These are phyloP conservation scores for Aldrovandia affinis DNA, from an alignment of 2,797 vertebrate species.

Conservation along the genomic window DNA sequence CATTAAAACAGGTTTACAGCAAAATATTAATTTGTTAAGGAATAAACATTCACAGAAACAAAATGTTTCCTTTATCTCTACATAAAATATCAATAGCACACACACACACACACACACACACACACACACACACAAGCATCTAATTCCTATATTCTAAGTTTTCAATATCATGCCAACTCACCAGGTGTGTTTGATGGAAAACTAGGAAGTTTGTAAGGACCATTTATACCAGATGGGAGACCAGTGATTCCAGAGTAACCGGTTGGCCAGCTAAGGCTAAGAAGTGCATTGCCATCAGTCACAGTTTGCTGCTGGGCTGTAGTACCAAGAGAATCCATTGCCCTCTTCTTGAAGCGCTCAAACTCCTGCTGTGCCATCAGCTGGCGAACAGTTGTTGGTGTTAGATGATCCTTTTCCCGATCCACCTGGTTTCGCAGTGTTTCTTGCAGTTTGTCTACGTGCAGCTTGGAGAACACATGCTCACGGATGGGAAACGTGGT, in stretches of 20 bases:
- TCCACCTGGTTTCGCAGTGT: conserved; percentile 95
- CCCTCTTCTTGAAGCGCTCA: conserved; percentile 94
- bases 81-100: too few species aligned
- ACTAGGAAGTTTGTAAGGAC: conserved; percentile 94
- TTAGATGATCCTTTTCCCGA: conserved; percentile 98
- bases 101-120: neutral
- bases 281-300: conserved; percentile 91
- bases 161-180: conserved; percentile 84
- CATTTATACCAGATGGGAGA: conserved; percentile 96
- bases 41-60: neutral
- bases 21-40: neutral
- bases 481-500: conserved; percentile 96
- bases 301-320: conserved; percentile 87
- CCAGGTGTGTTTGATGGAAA: conserved; percentile 98
- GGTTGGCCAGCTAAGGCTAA: conserved; percentile 91
- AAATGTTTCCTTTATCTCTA: neutral
- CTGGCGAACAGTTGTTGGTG: conserved; percentile 97
- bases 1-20: conserved; percentile 58
- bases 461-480: conserved; percentile 98
- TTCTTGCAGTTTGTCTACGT: conserved; percentile 98
- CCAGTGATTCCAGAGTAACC: conserved; percentile 94
- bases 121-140: neutral
- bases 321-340: conserved; percentile 88
- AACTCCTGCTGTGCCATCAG: conserved; percentile 98
- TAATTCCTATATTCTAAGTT: conserved; percentile 31